These are phyloP conservation scores for Oreochromis grahami DNA, from an alignment of 2,797 vertebrate genomes.

Conservation along the genomic window DNA sequence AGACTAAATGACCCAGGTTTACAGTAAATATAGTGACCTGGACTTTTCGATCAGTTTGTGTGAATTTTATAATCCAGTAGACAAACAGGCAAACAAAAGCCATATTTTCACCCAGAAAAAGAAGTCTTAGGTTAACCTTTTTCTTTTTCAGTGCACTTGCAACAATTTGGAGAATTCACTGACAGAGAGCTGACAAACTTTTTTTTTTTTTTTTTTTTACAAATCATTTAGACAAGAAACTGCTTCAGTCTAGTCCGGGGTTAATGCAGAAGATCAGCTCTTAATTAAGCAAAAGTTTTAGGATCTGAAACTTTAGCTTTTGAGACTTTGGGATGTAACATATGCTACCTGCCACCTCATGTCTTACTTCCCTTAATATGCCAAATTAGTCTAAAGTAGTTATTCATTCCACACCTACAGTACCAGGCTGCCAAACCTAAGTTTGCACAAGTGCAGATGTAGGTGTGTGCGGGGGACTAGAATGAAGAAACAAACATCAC, in stretches of 20 bases:
- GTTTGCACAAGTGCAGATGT: slow-evolving; percentile 13
- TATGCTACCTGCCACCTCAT: background rate
- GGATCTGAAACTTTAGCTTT: background rate
- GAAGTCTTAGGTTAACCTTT: background rate
- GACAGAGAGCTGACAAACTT: background rate
- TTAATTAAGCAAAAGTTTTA: background rate
- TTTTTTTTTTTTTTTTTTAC: background rate
- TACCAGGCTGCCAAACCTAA: slow-evolving; percentile 11
- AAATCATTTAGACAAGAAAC: background rate
- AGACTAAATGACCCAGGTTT: background rate
- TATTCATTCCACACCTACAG: slow-evolving; percentile 10
- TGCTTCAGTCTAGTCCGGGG: background rate
- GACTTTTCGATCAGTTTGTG: background rate
- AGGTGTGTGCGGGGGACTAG: slow-evolving; percentile 1
- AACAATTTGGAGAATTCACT: background rate
- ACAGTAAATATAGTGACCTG: background rate
- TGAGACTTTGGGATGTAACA: background rate
- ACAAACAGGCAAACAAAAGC: background rate
- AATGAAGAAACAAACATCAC: slow-evolving; percentile 3
- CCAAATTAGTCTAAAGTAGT: background rate
- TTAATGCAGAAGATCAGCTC: background rate
- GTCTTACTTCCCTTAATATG: background rate
- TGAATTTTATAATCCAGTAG: background rate
- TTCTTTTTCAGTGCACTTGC: background rate
- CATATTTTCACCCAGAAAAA: background rate